These are phyloP conservation scores for Salvelinus namaycush DNA, from an alignment of 2,113 vertebrate species.

Conservation along the genomic window DNA sequence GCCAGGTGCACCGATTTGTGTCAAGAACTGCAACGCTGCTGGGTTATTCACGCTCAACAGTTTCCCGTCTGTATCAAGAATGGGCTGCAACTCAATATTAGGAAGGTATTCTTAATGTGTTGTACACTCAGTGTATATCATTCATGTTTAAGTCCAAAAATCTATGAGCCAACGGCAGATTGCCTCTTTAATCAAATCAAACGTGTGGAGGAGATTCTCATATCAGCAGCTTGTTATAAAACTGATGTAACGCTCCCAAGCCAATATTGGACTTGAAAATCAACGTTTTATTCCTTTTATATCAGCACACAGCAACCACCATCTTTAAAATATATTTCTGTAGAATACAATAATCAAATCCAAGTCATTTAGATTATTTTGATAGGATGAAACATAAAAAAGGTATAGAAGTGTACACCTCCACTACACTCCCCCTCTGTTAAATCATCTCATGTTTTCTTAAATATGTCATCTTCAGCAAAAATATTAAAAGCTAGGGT, in stretches of 20 bases:
- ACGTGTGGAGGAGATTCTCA: too few relatives aligned
- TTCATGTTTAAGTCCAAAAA: too few relatives aligned
- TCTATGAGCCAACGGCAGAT: too few relatives aligned
- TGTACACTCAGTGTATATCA: too few relatives aligned
- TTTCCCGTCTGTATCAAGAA: too few relatives aligned
- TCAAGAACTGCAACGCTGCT: too few relatives aligned
- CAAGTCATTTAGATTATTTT: conserved; percentile 10
- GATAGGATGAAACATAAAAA: conserved; percentile 53
- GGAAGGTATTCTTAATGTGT: too few relatives aligned
- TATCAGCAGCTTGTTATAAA: not conserved
- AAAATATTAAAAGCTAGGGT: conserved; percentile 11
- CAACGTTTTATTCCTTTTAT: conserved; percentile 5
- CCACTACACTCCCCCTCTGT: conserved; percentile 16
- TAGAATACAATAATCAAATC: conserved; percentile 3
- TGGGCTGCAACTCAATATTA: too few relatives aligned
- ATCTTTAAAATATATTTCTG: conserved; percentile 2
- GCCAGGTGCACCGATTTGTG: too few relatives aligned
- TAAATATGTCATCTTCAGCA: conserved; percentile 21
- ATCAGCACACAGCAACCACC: not conserved
- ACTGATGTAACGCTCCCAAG: not conserved
- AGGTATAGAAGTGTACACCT: conserved; percentile 37
- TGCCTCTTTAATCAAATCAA: too few relatives aligned
- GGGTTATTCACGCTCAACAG: too few relatives aligned
- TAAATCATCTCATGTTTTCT: not conserved
- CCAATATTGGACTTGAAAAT: not conserved